Conservation (phyloP, 2,113 vertebrate genomes). For the Ceyx margarethae region DNA sequence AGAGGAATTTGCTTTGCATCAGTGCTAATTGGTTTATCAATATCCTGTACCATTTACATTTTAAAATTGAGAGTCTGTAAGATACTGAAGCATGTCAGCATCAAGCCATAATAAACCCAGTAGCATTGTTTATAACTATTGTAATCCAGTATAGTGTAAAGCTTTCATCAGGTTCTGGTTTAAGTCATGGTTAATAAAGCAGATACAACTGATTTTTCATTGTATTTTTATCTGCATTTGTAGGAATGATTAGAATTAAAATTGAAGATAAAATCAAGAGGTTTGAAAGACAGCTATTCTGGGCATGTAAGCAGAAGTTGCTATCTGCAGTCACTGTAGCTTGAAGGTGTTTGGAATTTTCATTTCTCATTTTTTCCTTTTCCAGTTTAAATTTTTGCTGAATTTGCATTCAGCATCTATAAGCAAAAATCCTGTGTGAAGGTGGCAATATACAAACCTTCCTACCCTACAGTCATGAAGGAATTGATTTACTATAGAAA, state of each 20-base stretch:
- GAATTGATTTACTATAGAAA: not conserved
- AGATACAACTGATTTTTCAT: slow-evolving; percentile 33
- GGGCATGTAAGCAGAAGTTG: slow-evolving; percentile 2
- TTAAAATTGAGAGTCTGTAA: slow-evolving; percentile 79
- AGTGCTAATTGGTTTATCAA: slow-evolving; percentile 89
- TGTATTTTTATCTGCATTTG: slow-evolving; percentile 33
- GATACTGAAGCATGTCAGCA: slow-evolving; percentile 69
- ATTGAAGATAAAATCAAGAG: slow-evolving; percentile 35
- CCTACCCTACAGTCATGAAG: not conserved
- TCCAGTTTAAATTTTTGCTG: not conserved
- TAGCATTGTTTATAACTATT: slow-evolving; percentile 42
- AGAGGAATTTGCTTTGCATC: slow-evolving; percentile 87
- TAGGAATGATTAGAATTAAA: not conserved
- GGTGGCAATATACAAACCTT: not conserved
- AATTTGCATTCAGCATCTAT: not conserved
- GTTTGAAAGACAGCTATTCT: slow-evolving; percentile 9
- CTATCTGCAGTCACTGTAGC: not conserved
- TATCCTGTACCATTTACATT: slow-evolving; percentile 84
- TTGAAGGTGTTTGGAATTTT: not conserved
- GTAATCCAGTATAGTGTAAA: slow-evolving; percentile 25
- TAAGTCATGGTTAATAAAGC: slow-evolving; percentile 55
- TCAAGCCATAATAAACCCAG: slow-evolving; percentile 67
- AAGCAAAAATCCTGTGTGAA: not conserved
- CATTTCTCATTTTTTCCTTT: not conserved
- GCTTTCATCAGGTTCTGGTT: slow-evolving; percentile 28